These are phyloP conservation scores for Lepidocolaptes lacrymiger DNA, from an alignment of 2,797 vertebrate species.

Conservation along the genomic window DNA sequence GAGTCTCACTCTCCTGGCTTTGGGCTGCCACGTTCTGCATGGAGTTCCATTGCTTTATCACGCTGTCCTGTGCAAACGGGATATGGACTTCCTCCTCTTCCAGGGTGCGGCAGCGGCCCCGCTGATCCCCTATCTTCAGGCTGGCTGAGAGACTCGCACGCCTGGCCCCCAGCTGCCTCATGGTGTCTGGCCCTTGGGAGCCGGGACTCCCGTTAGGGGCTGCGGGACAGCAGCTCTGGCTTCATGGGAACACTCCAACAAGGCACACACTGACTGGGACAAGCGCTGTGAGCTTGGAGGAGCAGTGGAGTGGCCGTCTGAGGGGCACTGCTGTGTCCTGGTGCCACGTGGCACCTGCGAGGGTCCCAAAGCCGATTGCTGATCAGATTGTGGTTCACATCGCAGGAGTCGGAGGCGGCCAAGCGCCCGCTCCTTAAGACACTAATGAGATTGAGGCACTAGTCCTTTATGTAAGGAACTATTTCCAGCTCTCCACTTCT, in stretches of 20 bases:
- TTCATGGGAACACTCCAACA: neutral
- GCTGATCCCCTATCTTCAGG: slow-evolving; percentile 76
- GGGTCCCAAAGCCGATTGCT: slow-evolving; percentile 51
- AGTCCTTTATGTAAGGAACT: slow-evolving; percentile 56
- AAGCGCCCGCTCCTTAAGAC: slow-evolving; percentile 47
- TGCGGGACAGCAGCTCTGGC: fast-evolving
- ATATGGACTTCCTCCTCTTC: slow-evolving; percentile 78
- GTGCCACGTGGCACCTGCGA: neutral
- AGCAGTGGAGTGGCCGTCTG: fast-evolving
- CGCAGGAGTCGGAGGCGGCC: neutral
- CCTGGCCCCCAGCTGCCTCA: slow-evolving; percentile 76
- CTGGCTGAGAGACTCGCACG: slow-evolving; percentile 83
- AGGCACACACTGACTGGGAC: fast-evolving
- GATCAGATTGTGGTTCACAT: neutral
- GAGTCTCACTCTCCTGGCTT: neutral
- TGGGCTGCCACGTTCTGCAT: slow-evolving; percentile 78
- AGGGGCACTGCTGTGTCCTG: neutral
- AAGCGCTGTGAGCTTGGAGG: fast-evolving
- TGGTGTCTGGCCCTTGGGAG: neutral
- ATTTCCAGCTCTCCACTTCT: slow-evolving; percentile 14
- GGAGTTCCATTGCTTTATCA: slow-evolving; percentile 87
- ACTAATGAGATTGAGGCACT: slow-evolving; percentile 67
- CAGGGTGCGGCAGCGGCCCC: neutral
- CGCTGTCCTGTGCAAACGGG: slow-evolving; percentile 84
- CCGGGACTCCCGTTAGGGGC: fast-evolving